Conservation (phyloP, 2,113 vertebrate species). For the Myotis brandtii region DNA sequence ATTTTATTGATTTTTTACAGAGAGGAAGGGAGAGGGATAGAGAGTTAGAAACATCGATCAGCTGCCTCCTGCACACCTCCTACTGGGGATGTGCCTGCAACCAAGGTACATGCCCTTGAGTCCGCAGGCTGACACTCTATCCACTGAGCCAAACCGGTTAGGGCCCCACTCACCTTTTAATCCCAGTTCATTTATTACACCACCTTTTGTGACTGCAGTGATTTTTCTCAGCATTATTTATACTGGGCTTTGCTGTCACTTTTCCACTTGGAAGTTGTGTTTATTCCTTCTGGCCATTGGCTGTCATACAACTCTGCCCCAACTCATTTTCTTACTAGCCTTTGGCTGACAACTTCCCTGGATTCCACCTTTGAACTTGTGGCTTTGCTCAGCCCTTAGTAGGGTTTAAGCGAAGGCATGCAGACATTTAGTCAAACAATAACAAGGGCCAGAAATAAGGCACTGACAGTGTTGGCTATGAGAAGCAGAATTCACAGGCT, state of each 20-base stretch:
- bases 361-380: neutral
- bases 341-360: neutral
- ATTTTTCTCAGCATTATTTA: neutral
- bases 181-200: neutral
- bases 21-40: too few relatives aligned
- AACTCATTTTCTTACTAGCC: neutral
- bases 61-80: too few relatives aligned
- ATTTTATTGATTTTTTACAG: too few relatives aligned
- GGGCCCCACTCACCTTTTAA: too few relatives aligned
- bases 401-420: neutral
- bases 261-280: too few relatives aligned
- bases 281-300: neutral
- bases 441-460: neutral
- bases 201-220: neutral
- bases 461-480: fast-evolving
- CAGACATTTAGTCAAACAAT: too few relatives aligned
- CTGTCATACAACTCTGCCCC: neutral
- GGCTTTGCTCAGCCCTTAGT: too few relatives aligned
- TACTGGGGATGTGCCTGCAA: too few relatives aligned
- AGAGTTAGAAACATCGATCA: too few relatives aligned
- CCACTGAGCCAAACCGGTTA: too few relatives aligned
- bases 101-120: too few relatives aligned
- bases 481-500: neutral
- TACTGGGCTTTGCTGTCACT: neutral
- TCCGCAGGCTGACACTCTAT: too few relatives aligned